Evolutionary conservation across 2,888 invertebrate genomes (phyloP), one percentile per base, ranked within the genome.

Genomic region (Agrotis exclamationis): DNA sequence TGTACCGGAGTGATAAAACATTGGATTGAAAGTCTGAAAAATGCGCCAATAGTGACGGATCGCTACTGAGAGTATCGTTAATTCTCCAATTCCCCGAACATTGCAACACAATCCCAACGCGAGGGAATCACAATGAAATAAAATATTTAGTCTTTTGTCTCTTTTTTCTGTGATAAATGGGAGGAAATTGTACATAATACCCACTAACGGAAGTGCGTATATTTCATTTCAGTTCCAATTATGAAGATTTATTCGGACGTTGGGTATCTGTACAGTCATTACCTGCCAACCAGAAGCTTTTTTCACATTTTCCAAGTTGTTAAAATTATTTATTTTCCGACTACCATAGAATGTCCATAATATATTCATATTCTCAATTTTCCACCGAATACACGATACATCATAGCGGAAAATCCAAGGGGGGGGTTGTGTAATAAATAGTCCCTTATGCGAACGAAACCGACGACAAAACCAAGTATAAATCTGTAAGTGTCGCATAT

Each of bases 401-500:
- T 76, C 75, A 66, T 79, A 51, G 22, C 58, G 62, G 6, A 54
- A 47, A 57, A 51, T 62, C 57, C 47, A 45, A 68, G 48, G 63
- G 67, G 67, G 67, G 57, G 72, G 28, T 65, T 20, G 18, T 16
- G 68, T 63, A 74, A 74, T 76, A 79, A 71, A 84, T 85, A 83
- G 57, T 67, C 48, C 45, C 63, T 11, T 63, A 45, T n/a, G 47
- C 47, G 50, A 47, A 66, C 45, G 24, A 59, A 63, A 63, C 59
- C 24, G 28, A 18, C 53, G 20, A 53, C 50, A 66, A 50, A 74
- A 54, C 58, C 60, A 39, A 64, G 65, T 73, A 82, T 83, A 85
- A 82, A 85, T 85, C 71, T 68, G 50, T 68, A 62, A 64, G n/a
- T 64, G 83, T 74, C 83, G 59, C 76, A 76, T 85, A 68, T 79